These are phyloP conservation scores for Bradypus variegatus DNA, from an alignment of 2,797 vertebrate species.

Conservation along the genomic window DNA sequence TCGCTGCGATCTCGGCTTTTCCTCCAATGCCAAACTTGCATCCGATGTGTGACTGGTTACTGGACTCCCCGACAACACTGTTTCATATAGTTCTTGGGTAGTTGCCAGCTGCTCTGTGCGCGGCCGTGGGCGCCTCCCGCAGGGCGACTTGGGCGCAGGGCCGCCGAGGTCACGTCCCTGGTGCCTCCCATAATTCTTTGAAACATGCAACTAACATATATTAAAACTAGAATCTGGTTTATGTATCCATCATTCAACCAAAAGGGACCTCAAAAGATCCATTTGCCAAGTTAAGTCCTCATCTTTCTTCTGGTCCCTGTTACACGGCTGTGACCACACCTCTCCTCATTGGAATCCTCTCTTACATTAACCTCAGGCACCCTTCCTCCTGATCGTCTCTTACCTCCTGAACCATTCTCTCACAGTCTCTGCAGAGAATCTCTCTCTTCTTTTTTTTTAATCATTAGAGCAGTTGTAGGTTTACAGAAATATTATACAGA, in stretches of 20 bases:
- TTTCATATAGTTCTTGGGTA: too few relatives aligned
- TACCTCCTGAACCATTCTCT: not conserved
- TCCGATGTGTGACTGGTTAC: too few relatives aligned
- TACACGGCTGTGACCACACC: not conserved
- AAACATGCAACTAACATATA: not conserved
- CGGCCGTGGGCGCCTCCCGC: too few relatives aligned
- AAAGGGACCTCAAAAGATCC: not conserved
- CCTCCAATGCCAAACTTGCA: too few relatives aligned
- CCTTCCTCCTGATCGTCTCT: not conserved
- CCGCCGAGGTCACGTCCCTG: too few relatives aligned
- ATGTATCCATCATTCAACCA: not conserved
- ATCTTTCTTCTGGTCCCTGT: not conserved
- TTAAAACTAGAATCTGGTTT: not conserved
- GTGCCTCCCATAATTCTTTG: not conserved
- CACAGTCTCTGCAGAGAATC: not conserved
- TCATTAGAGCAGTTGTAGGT: too few relatives aligned
- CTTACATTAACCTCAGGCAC: not conserved
- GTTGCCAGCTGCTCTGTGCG: too few relatives aligned
- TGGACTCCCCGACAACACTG: too few relatives aligned
- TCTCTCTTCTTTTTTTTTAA: not conserved
- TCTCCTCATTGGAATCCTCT: not conserved
- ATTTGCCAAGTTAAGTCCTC: not conserved
- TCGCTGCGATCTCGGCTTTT: too few relatives aligned
- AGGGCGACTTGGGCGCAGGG: too few relatives aligned
- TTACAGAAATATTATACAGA: too few relatives aligned